phyloP scores from a whole-genome alignment of 2,113 vertebrate species.

The Elephas maximus region DNA sequence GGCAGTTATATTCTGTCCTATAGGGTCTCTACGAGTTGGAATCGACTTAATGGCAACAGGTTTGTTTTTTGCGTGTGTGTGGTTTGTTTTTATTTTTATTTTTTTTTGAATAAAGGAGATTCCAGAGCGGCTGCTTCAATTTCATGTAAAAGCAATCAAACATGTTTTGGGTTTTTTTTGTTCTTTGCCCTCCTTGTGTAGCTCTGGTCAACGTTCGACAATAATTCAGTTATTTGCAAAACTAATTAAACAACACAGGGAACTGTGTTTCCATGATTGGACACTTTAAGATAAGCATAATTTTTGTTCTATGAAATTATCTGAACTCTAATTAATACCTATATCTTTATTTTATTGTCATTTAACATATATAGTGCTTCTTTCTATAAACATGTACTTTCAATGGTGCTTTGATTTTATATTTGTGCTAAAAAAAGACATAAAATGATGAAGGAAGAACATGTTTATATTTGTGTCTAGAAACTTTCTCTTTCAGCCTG shows the following conservation, averaged over 20 bases:
- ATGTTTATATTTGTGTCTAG: constrained; percentile 44
- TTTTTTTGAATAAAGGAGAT: too few relatives aligned
- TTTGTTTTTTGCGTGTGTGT: too few relatives aligned
- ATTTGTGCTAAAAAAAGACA: not conserved
- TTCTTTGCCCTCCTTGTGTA: not conserved
- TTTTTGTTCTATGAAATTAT: not conserved
- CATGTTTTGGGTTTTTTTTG: not conserved
- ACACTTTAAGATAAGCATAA: not conserved
- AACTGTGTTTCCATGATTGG: not conserved
- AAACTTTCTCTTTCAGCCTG: not conserved
- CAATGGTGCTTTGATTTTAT: not conserved
- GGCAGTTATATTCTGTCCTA: too few relatives aligned
- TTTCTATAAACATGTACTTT: not conserved
- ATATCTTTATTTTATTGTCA: not conserved
- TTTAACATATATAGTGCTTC: not conserved
- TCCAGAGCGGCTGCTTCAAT: too few relatives aligned
- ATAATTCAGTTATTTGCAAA: not conserved
- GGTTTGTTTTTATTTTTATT: too few relatives aligned
- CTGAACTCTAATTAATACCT: not conserved
- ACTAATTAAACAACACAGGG: not conserved
- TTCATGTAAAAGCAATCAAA: not conserved
- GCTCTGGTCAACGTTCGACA: not conserved
- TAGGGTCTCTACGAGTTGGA: too few relatives aligned
- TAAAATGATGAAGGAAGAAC: not conserved
- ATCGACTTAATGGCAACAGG: too few relatives aligned